Evolutionary conservation across 2,797 vertebrate species (phyloP).

Genomic region (Acipenser oxyrinchus): DNA sequence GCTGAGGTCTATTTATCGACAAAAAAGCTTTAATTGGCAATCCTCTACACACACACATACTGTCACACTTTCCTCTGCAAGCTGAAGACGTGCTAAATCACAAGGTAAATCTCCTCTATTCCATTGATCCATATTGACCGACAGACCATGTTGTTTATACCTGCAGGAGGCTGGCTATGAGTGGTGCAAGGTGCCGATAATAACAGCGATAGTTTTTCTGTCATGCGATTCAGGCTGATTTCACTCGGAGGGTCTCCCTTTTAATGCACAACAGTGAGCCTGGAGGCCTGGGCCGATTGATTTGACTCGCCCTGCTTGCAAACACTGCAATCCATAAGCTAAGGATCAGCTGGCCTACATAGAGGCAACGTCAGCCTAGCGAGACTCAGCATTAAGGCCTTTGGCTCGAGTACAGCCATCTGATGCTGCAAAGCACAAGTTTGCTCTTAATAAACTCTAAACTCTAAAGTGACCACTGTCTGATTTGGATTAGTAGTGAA

Average conservation of each 20-base stretch:
- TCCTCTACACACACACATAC: too few species aligned
- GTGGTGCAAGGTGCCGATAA: too few species aligned
- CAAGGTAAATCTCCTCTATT: too few species aligned
- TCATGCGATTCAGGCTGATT: background rate
- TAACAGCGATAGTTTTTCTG: too few species aligned
- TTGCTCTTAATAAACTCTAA: background rate
- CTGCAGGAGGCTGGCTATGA: too few species aligned
- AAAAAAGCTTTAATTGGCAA: too few species aligned
- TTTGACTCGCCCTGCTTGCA: constrained; percentile 49
- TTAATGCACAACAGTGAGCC: constrained; percentile 9
- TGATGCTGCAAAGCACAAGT: background rate
- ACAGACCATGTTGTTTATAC: too few species aligned
- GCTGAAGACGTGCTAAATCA: too few species aligned
- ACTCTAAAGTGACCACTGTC: too few species aligned
- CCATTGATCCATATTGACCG: too few species aligned
- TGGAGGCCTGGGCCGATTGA: constrained; percentile 35
- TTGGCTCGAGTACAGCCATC: background rate
- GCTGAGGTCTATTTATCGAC: constrained; percentile 48
- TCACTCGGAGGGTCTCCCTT: background rate
- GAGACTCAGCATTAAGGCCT: background rate
- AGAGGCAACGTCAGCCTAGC: background rate
- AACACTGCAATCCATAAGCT: constrained; percentile 51
- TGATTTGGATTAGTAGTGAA: too few species aligned
- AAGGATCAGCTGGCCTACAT: constrained; percentile 43
- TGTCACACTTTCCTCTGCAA: too few species aligned